A percentile compares a stretch with the other conserved stretches of the same genome.
Evolutionary conservation across 2,888 invertebrate species (phyloP).

Genomic region (Dicyrtoma fusca): DNA sequence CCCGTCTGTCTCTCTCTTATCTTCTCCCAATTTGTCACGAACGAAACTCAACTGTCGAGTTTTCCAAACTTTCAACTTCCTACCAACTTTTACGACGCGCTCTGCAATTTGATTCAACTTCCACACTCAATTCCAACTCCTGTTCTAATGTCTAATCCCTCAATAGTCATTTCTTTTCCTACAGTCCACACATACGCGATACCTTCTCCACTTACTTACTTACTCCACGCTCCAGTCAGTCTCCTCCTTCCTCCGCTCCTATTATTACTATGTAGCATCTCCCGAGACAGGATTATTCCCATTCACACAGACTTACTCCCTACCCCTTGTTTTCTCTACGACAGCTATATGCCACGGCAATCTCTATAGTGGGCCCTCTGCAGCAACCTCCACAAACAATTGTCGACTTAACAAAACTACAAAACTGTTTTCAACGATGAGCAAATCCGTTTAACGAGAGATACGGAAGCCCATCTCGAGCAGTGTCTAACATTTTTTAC

Average conservation of each 20-base stretch:
- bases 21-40: conserved; percentile 49
- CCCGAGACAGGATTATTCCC: too few relatives aligned
- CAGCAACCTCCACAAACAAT: too few relatives aligned
- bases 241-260: not conserved
- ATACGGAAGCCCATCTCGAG: too few relatives aligned
- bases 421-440: too few relatives aligned
- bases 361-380: too few relatives aligned
- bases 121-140: conserved; percentile 10
- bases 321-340: not conserved
- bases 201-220: too few relatives aligned
- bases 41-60: conserved; percentile 49
- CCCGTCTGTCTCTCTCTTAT: conserved; percentile 32
- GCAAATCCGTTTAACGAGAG: too few relatives aligned
- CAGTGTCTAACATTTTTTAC: too few relatives aligned
- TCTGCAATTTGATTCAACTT: conserved; percentile 46
- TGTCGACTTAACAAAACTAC: too few relatives aligned
- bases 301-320: not conserved
- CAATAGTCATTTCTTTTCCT: conserved; percentile 29
- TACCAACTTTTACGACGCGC: conserved; percentile 47
- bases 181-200: not conserved
- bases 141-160: conserved; percentile 30
- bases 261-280: not conserved
- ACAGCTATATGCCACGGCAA: too few relatives aligned
- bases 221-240: not conserved
- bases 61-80: conserved; percentile 41